Percentiles rank a stretch among this genome's conserved stretches.
Conservation (phyloP, 2,888 invertebrate species). For the Hedya salicella region DNA sequence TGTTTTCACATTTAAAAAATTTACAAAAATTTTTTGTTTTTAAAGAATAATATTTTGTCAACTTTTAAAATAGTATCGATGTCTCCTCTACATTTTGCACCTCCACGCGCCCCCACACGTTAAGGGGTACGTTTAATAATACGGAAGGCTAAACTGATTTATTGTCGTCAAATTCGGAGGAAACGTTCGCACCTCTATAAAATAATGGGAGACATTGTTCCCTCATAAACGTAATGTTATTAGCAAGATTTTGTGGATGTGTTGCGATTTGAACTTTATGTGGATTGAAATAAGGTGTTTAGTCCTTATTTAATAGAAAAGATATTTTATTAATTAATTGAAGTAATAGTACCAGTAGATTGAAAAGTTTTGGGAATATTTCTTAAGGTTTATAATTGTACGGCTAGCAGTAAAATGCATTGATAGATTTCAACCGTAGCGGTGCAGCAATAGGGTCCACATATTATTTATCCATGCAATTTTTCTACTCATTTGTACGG, state of each 20-base stretch:
- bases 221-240: conserved; percentile 40
- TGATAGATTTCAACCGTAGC: too few species aligned
- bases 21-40: too few species aligned
- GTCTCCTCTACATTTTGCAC: conserved; percentile 14
- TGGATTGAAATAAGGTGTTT: conserved; percentile 38
- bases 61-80: neutral
- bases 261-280: conserved; percentile 7
- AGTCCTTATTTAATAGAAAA: neutral
- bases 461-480: too few species aligned
- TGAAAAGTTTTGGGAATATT: neutral
- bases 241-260: conserved; percentile 7
- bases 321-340: conserved; percentile 13
- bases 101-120: conserved; percentile 24
- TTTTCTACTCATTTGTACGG: too few species aligned
- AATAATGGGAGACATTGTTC: conserved; percentile 47
- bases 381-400: neutral
- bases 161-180: conserved; percentile 62
- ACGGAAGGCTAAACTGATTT: conserved; percentile 68
- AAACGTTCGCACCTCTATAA: conserved; percentile 59
- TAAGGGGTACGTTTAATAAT: conserved; percentile 63
- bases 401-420: too few species aligned
- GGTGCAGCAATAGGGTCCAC: too few species aligned
- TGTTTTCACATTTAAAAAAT: too few species aligned
- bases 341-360: neutral
- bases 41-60: too few species aligned